Conservation (phyloP, 2,888 invertebrate species). For the Gortyna flavago region DNA sequence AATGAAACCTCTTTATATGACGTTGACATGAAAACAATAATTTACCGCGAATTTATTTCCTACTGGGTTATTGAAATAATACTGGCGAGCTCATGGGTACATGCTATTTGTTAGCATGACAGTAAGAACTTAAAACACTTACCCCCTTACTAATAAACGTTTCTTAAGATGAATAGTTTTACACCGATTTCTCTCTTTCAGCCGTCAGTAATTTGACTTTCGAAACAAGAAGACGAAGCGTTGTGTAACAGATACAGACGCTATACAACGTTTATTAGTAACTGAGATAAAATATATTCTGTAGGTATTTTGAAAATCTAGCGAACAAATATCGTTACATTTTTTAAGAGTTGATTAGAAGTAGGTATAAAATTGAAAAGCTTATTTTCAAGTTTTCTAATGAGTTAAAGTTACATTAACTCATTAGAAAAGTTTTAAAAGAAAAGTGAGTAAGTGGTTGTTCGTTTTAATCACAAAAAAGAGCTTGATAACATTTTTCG, state of each 20-base stretch:
- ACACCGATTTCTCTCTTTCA: too few species aligned
- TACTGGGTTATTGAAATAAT: conserved; percentile 6
- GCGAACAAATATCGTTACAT: background rate
- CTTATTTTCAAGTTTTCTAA: background rate
- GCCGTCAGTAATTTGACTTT: too few species aligned
- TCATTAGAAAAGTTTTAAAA: background rate
- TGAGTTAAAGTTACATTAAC: background rate
- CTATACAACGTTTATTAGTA: too few species aligned
- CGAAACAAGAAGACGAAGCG: too few species aligned
- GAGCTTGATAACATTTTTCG: background rate
- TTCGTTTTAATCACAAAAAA: background rate
- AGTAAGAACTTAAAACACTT: background rate
- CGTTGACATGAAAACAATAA: conserved; percentile 53
- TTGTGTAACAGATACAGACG: too few species aligned
- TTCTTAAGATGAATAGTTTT: too few species aligned
- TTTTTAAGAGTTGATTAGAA: background rate
- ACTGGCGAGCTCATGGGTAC: background rate
- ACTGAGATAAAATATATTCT: background rate
- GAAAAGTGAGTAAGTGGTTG: background rate
- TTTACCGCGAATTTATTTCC: conserved; percentile 43
- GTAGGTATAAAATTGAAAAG: background rate
- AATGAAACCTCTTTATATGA: conserved; percentile 52
- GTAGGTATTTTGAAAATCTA: background rate
- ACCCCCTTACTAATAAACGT: too few species aligned
- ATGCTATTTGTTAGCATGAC: background rate